Conservation (phyloP, 2,888 invertebrate species). For the Apoderus coryli region DNA sequence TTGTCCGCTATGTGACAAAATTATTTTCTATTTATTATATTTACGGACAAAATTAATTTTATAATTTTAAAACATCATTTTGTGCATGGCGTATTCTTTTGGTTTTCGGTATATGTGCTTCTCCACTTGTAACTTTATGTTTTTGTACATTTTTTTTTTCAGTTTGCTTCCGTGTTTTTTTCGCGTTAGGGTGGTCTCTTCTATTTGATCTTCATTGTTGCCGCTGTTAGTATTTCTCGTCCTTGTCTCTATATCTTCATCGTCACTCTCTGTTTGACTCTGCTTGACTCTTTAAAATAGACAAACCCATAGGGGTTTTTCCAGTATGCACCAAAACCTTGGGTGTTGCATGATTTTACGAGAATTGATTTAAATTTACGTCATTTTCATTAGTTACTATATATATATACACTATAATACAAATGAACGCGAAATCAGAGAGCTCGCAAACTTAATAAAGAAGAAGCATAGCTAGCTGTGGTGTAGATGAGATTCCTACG, state of each 20-base stretch:
- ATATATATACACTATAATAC: no score
- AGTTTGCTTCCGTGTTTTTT: conserved; percentile 4
- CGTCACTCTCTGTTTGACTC: conserved; percentile 7
- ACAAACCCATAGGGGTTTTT: conserved; percentile 6
- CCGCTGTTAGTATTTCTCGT: conserved; percentile 8
- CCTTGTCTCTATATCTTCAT: conserved; percentile 7
- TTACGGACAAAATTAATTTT: no score
- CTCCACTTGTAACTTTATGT: conserved; percentile 9
- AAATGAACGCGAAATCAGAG: no score
- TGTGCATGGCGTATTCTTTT: conserved; percentile 7
- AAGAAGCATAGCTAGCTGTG: no score
- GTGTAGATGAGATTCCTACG: no score
- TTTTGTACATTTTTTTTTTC: conserved; percentile 8
- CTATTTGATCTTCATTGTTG: conserved; percentile 8
- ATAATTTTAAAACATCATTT: conserved; percentile 6
- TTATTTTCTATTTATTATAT: no score
- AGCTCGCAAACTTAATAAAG: no score
- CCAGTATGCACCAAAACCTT: conserved; percentile 2
- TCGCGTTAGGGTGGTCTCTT: conserved; percentile 3
- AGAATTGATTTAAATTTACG: conserved; percentile 7
- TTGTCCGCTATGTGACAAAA: no score
- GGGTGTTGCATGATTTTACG: conserved; percentile 5
- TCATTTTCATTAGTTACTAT: conserved; percentile 7
- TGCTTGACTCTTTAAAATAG: conserved; percentile 6
- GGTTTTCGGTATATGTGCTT: conserved; percentile 7